Base-by-base conservation (phyloP, 1,140 invertebrate genomes). In the Heterodera carotae region DNA sequence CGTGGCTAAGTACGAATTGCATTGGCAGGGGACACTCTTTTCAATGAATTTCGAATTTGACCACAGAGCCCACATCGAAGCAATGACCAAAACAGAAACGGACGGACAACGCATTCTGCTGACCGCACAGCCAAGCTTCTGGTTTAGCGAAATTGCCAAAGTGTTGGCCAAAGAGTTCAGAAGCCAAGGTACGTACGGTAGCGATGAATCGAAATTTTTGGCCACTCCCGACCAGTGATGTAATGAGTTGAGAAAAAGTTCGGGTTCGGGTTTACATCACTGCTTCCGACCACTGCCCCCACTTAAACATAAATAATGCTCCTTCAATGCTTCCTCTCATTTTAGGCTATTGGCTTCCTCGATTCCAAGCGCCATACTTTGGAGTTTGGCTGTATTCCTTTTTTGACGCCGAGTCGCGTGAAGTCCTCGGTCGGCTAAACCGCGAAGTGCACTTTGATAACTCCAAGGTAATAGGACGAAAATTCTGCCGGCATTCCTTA, bases 401-500 rank as follows among this genome's bases (percentile, higher is more conserved):
- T 31, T 89, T 91, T 81, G 90, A 91, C 80, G 88, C 88, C 72
- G 86, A 86, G 33, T 82, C 89, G 10, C 88, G 88, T 75, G 82
- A 88, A 70, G 83, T 90, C 27, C 83, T 91, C 60, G 88, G 89
- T 6, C 84, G 90, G 36, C 80, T 90, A 22, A 89, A 89, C 68
- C 88, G 89, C 72, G 85, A 89, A 60, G 81, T 88, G 69, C 88
- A 87, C 69, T 90, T 90, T 82, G 89, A 90, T 77, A 91, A 90
- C 75, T 84, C 88, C 18, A 89, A 90, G 84, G 90, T 90, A n/a
- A n/a, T n/a, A n/a, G n/a, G n/a, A n/a, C n/a, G n/a, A n/a, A n/a
- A n/a, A n/a, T n/a, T n/a, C n/a, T n/a, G n/a, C n/a, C n/a, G n/a
- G n/a, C n/a, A n/a, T n/a, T n/a, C n/a, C n/a, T n/a, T n/a, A n/a